These are phyloP conservation scores for Bombylius major DNA, from an alignment of 2,888 invertebrate genomes.

Conservation along the genomic window DNA sequence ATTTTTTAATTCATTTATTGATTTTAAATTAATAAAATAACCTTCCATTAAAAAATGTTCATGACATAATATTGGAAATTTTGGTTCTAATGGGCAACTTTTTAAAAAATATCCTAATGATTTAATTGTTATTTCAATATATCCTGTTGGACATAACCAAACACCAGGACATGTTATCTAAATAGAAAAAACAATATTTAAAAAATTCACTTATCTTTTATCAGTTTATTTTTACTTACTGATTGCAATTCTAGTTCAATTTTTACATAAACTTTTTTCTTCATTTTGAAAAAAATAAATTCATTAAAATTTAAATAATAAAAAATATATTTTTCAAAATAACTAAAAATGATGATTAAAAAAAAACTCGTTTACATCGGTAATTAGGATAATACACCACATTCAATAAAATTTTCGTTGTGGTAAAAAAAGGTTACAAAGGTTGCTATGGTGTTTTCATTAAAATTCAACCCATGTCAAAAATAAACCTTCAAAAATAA, in stretches of 20 bases:
- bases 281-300: constrained; percentile 7
- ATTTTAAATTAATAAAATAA: constrained; percentile 26
- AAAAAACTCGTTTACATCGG: too few relatives aligned
- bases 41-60: constrained; percentile 33
- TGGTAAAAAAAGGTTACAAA: too few relatives aligned
- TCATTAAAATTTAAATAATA: too few relatives aligned
- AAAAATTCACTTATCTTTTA: too few relatives aligned
- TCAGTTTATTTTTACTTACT: constrained; percentile 18
- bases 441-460: too few relatives aligned
- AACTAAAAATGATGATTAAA: too few relatives aligned
- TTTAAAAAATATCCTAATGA: constrained; percentile 33
- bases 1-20: constrained; percentile 23
- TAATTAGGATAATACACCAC: too few relatives aligned
- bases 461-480: too few relatives aligned
- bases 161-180: constrained; percentile 36
- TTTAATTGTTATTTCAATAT: constrained; percentile 31
- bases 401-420: too few relatives aligned
- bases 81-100: constrained; percentile 30
- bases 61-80: constrained; percentile 32
- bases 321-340: too few relatives aligned
- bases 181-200: neutral
- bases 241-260: constrained; percentile 31
- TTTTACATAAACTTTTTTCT: constrained; percentile 25
- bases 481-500: too few relatives aligned
- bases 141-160: constrained; percentile 33